Evolutionary conservation across 2,797 vertebrate species (phyloP).

Genomic region (Morus bassanus): DNA sequence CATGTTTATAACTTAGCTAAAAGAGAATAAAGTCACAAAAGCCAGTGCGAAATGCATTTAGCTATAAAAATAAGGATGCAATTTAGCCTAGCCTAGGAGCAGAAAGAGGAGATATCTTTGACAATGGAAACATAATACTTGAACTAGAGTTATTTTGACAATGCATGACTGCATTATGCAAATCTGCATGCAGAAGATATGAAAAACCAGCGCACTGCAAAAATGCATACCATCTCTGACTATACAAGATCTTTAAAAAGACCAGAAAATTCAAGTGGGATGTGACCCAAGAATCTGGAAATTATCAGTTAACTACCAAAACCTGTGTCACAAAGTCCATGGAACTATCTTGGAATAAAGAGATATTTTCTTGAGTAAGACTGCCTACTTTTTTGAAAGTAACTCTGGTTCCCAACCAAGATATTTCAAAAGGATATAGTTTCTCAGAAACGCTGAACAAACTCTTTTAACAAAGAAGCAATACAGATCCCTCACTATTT

Average conservation of each 20-base stretch:
- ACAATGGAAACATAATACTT: neutral
- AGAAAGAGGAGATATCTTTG: neutral
- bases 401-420: neutral
- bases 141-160: neutral
- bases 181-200: neutral
- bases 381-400: neutral
- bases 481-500: neutral
- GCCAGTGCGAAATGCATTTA: neutral
- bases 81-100: neutral
- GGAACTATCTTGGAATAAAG: neutral
- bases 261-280: neutral
- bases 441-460: conserved; percentile 35
- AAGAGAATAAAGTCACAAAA: neutral
- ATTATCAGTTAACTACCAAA: neutral
- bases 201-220: neutral
- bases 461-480: neutral
- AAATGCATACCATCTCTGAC: neutral
- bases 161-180: neutral
- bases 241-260: neutral
- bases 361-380: neutral
- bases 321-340: neutral
- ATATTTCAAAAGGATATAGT: conserved; percentile 38
- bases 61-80: neutral
- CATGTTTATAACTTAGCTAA: neutral
- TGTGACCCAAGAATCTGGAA: neutral